Evolutionary conservation across 1,140 invertebrate genomes (phyloP).

Genomic region (Cydia pomonella): DNA sequence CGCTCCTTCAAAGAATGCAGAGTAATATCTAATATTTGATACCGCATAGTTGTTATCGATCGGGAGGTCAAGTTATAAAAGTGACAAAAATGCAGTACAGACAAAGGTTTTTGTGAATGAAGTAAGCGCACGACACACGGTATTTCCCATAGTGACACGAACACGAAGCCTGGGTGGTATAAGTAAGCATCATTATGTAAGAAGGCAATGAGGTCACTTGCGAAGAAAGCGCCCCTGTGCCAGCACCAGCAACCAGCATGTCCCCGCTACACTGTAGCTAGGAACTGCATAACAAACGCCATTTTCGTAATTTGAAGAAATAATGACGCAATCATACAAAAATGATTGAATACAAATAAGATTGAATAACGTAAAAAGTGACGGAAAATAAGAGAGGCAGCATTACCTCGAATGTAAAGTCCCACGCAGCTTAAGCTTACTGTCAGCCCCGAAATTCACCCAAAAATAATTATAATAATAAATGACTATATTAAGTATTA

Average conservation of each 20-base stretch:
- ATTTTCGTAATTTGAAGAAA: not conserved
- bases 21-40: not conserved
- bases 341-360: too few species aligned
- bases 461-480: too few species aligned
- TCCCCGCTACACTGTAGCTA: not conserved
- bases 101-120: not conserved
- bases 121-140: conserved; percentile 3
- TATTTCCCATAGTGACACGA: conserved; percentile 30
- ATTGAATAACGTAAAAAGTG: too few species aligned
- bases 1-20: not conserved
- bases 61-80: not conserved
- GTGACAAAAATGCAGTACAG: not conserved
- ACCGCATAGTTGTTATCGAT: not conserved
- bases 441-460: too few species aligned
- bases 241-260: too few species aligned
- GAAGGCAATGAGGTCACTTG: conserved; percentile 48
- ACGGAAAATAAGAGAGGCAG: too few species aligned
- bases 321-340: too few species aligned
- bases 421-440: too few species aligned
- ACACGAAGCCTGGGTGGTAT: conserved; percentile 25
- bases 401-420: too few species aligned
- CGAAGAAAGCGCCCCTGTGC: conserved; percentile 54
- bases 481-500: too few species aligned
- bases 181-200: conserved; percentile 31
- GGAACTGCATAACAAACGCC: not conserved